Conservation (phyloP, 2,888 invertebrate genomes). For the Synergus laeviventris region DNA sequence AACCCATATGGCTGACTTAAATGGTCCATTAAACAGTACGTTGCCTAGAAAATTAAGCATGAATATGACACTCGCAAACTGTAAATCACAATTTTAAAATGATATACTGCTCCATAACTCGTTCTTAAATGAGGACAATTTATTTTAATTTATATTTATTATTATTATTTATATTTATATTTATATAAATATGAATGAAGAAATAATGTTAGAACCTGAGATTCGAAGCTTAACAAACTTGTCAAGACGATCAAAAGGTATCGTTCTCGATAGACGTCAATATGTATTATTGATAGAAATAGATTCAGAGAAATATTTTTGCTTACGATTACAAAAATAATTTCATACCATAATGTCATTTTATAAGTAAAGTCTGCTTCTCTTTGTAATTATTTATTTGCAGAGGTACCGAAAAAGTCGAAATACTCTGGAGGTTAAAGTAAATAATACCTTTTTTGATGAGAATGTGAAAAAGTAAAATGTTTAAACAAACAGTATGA, state of each 20-base stretch:
- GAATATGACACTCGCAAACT: neutral
- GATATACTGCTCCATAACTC: neutral
- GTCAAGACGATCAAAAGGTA: constrained; percentile 12
- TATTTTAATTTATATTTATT: no score
- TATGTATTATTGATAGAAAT: no score
- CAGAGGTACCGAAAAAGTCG: neutral
- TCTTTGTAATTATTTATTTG: no score
- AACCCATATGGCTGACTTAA: constrained; percentile 12
- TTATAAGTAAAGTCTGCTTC: no score
- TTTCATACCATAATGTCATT: no score
- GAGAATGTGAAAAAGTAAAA: neutral
- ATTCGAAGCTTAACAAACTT: constrained; percentile 4
- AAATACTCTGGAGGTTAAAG: neutral
- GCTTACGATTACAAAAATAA: no score
- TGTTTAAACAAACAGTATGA: neutral
- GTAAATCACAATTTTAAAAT: neutral
- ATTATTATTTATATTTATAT: no score
- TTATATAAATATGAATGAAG: no score
- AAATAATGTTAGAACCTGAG: constrained; percentile 6
- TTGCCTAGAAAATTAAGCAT: neutral
- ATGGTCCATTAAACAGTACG: constrained; percentile 11
- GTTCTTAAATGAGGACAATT: no score
- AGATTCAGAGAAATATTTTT: no score
- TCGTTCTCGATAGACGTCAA: no score
- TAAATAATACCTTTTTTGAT: no score